A percentile compares a stretch with the other conserved stretches of the same genome.
These are phyloP conservation scores for Catharus ustulatus DNA, from an alignment of 2,797 vertebrate species.

Conservation along the genomic window DNA sequence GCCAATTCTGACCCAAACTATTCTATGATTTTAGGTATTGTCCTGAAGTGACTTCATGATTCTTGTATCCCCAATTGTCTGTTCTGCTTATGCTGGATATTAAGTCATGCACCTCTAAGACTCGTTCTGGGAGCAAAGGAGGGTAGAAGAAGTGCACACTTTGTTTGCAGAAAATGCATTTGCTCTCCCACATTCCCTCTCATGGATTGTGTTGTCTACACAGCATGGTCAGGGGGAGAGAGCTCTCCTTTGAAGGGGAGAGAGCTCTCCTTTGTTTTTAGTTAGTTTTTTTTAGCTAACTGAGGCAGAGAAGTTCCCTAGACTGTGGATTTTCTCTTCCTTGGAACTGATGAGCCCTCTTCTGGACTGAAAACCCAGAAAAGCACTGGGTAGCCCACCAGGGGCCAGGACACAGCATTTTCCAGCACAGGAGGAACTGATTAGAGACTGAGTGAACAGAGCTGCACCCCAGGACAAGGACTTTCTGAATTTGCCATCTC, in stretches of 20 bases:
- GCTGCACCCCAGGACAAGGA: rapidly evolving
- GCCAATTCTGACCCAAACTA: background rate
- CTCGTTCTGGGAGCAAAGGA: rapidly evolving
- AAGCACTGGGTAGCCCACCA: rapidly evolving
- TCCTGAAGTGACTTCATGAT: background rate
- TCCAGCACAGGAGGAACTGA: background rate
- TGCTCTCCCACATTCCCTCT: background rate
- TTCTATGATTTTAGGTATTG: background rate
- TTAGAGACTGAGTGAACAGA: background rate
- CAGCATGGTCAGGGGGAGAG: rapidly evolving
- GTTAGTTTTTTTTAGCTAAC: background rate
- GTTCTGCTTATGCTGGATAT: background rate
- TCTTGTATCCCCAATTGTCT: background rate
- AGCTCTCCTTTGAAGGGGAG: background rate
- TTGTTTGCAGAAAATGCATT: background rate
- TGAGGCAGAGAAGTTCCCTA: background rate
- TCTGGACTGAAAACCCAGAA: background rate
- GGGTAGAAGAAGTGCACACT: rapidly evolving
- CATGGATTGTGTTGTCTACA: background rate
- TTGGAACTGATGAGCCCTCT: background rate
- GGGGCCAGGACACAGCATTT: rapidly evolving
- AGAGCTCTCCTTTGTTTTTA: background rate
- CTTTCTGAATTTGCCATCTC: background rate
- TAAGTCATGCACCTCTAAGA: background rate
- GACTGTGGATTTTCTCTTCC: too few species aligned